phyloP scores from a whole-genome alignment of 2,888 invertebrate species.

The Yponomeuta plumbellus region DNA sequence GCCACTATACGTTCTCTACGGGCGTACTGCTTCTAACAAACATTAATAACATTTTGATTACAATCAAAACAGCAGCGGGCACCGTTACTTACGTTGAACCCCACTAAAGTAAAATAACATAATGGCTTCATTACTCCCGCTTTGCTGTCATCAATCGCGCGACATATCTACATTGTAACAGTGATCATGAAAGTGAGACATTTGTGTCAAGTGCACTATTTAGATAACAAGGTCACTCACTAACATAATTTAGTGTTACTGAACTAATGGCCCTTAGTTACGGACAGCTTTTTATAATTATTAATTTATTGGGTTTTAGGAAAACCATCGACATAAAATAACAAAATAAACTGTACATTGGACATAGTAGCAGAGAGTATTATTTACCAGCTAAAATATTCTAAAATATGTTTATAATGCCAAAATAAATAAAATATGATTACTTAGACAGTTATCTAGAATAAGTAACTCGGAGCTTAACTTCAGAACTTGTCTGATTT shows the following conservation, averaged over 20 bases:
- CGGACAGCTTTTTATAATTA: not conserved
- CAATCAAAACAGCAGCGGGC: not conserved
- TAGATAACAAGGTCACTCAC: constrained; percentile 74
- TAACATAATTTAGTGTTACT: constrained; percentile 41
- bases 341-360: no score
- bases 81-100: not conserved
- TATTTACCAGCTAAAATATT: not conserved
- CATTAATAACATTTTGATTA: not conserved
- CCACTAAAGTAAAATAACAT: not conserved
- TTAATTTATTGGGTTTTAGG: no score
- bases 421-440: no score
- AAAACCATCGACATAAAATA: no score
- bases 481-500: no score
- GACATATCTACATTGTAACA: not conserved
- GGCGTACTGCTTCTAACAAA: not conserved
- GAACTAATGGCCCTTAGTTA: constrained; percentile 34
- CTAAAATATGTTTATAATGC: not conserved
- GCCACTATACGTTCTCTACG: not conserved
- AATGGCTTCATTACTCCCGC: not conserved
- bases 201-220: constrained; percentile 75
- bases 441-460: no score
- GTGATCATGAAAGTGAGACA: constrained; percentile 64
- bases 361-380: no score
- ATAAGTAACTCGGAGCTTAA: no score
- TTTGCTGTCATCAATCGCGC: not conserved